These are phyloP conservation scores for Phania funesta DNA, from an alignment of 2,888 invertebrate genomes.

Conservation along the genomic window DNA sequence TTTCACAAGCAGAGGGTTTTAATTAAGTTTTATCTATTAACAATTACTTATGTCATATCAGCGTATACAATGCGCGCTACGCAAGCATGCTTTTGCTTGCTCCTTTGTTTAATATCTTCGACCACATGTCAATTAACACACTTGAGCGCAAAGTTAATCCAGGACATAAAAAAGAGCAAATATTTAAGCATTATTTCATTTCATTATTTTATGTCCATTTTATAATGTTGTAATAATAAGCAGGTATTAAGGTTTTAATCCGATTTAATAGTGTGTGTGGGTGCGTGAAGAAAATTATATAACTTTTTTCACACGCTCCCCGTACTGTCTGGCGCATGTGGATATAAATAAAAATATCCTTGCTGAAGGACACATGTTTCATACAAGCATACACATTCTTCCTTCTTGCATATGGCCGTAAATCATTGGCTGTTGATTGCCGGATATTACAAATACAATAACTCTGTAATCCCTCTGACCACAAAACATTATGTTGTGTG, in stretches of 20 bases:
- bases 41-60: slow-evolving; percentile 17
- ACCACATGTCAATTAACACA: slow-evolving; percentile 60
- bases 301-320: background rate
- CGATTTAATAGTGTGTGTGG: slow-evolving; percentile 47
- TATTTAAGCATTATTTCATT: slow-evolving; percentile 4
- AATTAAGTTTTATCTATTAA: no score
- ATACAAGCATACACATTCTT: background rate
- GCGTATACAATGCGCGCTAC: background rate
- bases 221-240: slow-evolving; percentile 32
- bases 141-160: slow-evolving; percentile 55
- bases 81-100: background rate
- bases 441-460: slow-evolving; percentile 64
- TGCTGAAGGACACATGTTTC: background rate
- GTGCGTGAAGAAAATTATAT: slow-evolving; percentile 49
- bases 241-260: slow-evolving; percentile 58
- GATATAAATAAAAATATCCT: background rate
- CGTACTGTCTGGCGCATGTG: background rate
- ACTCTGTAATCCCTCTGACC: slow-evolving; percentile 63
- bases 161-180: slow-evolving; percentile 6
- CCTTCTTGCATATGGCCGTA: slow-evolving; percentile 46
- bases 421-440: slow-evolving; percentile 61
- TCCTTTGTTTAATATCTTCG: slow-evolving; percentile 43
- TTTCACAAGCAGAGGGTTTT: no score
- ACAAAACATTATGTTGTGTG: slow-evolving; percentile 52
- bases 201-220: slow-evolving; percentile 5